phyloP scores from a whole-genome alignment of 1,140 invertebrate genomes.

The Trichogramma pretiosum region DNA sequence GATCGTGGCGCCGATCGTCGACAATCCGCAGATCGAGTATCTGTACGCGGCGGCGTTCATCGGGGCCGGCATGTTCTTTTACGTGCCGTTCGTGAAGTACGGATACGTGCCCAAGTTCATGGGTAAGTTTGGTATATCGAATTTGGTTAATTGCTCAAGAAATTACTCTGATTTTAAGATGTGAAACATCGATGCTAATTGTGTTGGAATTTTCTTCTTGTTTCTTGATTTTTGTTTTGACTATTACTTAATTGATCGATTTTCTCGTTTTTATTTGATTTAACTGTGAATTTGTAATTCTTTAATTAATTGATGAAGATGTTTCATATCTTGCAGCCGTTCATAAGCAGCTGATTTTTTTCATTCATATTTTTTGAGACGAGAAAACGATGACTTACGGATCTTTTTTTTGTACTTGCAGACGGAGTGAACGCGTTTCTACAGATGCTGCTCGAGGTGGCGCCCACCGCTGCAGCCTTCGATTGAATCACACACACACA shows the following conservation, averaged over 20 bases:
- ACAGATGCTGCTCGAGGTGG: conserved; percentile 83
- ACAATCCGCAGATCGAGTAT: conserved; percentile 83
- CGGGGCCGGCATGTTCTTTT: conserved; percentile 77
- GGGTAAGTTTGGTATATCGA: conserved; percentile 55
- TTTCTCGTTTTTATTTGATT: too few relatives aligned
- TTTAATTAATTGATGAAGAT: too few relatives aligned
- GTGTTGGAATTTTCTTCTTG: too few relatives aligned
- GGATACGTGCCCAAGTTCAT: conserved; percentile 72
- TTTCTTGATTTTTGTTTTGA: conserved; percentile 8
- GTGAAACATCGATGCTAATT: too few relatives aligned
- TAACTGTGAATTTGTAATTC: too few relatives aligned
- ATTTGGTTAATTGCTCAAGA: background rate
- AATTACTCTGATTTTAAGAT: too few relatives aligned
- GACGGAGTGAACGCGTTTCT: conserved; percentile 82
- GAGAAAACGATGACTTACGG: background rate
- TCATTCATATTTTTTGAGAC: background rate
- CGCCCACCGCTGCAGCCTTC: conserved; percentile 73
- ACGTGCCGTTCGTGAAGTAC: conserved; percentile 87
- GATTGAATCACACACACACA: conserved; percentile 38
- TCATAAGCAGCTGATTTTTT: too few relatives aligned
- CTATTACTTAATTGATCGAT: conserved; percentile 2
- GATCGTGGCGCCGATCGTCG: conserved; percentile 85
- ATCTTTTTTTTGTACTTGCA: conserved; percentile 46
- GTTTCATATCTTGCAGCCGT: too few relatives aligned
- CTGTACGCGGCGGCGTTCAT: conserved; percentile 86